Evolutionary conservation across 1,140 invertebrate species (phyloP).

Genomic region (Bursaphelenchus mucronatus): DNA sequence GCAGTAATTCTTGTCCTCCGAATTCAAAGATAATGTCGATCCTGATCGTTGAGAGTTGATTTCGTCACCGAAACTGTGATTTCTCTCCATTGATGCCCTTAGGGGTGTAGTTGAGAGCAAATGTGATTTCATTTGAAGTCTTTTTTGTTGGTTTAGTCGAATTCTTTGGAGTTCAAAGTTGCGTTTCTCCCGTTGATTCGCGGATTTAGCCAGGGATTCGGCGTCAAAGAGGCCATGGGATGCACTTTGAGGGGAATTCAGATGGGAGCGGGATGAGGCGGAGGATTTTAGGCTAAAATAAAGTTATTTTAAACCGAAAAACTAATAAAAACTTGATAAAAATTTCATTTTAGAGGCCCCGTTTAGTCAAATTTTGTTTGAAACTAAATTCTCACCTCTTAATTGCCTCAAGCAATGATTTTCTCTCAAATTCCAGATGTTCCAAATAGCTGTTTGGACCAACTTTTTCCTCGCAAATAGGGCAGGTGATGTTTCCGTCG

Average conservation of each 20-base stretch:
- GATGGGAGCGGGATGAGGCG: neutral
- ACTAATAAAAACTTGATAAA: neutral
- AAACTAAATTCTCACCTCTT: constrained; percentile 18
- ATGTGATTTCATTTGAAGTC: constrained; percentile 17
- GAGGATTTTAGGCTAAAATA: neutral
- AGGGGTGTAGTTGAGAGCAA: constrained; percentile 3
- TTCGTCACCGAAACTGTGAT: neutral
- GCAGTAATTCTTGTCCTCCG: constrained; percentile 26
- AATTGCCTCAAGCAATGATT: constrained; percentile 19
- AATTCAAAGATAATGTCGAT: neutral
- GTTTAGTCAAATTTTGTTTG: neutral
- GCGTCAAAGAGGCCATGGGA: constrained; percentile 4
- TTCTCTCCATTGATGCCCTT: neutral
- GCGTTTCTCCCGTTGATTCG: constrained; percentile 14
- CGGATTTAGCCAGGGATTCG: constrained; percentile 9
- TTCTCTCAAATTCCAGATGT: constrained; percentile 23
- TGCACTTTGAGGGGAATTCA: neutral
- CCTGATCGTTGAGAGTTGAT: neutral
- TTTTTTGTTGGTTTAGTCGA: constrained; percentile 23
- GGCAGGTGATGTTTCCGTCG: constrained; percentile 30
- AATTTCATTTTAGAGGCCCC: neutral
- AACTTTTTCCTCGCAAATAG: constrained; percentile 30
- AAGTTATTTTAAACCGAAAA: neutral
- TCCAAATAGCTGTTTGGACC: constrained; percentile 7
- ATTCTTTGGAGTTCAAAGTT: constrained; percentile 25